phyloP scores from a whole-genome alignment of 2,888 invertebrate genomes.

The Argyresthia albistria region DNA sequence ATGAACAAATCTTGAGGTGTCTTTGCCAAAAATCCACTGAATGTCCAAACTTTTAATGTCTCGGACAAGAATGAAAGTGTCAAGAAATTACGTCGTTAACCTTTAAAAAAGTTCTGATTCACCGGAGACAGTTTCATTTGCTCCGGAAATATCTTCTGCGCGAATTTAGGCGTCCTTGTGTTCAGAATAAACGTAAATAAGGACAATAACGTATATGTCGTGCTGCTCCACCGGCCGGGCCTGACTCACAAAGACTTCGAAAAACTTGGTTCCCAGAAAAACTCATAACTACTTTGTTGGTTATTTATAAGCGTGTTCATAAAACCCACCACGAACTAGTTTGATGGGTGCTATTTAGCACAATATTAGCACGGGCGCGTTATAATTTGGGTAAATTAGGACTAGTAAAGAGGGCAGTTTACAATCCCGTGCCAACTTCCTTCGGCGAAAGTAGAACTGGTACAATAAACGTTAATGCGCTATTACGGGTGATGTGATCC shows the following conservation, averaged over 20 bases:
- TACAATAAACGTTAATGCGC: conserved; percentile 58
- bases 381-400: conserved; percentile 37
- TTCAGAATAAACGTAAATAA: conserved; percentile 43
- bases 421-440: conserved; percentile 66
- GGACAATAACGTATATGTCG: conserved; percentile 49
- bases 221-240: conserved; percentile 21
- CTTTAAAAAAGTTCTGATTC: conserved; percentile 57
- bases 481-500: conserved; percentile 58
- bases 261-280: not conserved
- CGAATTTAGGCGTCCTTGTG: conserved; percentile 65
- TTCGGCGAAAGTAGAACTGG: conserved; percentile 57
- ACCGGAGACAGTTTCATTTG: conserved; percentile 54
- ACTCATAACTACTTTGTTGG: not conserved
- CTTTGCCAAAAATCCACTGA: conserved; percentile 44
- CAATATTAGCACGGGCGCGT: not conserved
- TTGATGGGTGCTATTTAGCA: not conserved
- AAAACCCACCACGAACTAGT: not conserved
- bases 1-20: conserved; percentile 8
- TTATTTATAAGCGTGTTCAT: not conserved
- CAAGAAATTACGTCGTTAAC: conserved; percentile 48
- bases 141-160: conserved; percentile 58
- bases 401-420: conserved; percentile 67
- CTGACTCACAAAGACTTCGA: conserved; percentile 28
- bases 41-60: conserved; percentile 46
- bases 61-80: conserved; percentile 37